Evolutionary conservation across 2,113 vertebrate genomes (phyloP), one percentile per base, ranked within the genome.

Genomic region (Potamarius usumacintae): DNA sequence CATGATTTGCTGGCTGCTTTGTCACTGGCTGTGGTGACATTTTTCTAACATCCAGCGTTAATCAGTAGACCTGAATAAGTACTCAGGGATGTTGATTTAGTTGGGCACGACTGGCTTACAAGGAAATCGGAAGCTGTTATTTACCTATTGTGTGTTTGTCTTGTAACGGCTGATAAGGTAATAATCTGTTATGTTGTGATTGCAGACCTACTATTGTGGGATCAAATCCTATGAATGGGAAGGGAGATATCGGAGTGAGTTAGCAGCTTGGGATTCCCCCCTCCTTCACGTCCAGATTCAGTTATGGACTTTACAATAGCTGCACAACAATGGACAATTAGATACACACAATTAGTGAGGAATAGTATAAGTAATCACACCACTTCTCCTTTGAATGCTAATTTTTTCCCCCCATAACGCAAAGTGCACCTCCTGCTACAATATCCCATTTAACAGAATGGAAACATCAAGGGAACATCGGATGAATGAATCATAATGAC

Each of bases 41-140:
- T 85, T 80, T 74, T 53, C 57, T 76, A 87, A 85, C 12, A 18
- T 82, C 86, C 58, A 18, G 30, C 62, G 25, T 77, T 87, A 85
- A 84, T 77, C 58, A 18, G 69, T 10, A 81, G 76, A 87, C 89
- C 85, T 89, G 88, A 83, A 87, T 83, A 83, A 83, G 25, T 82
- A 89, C 77, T 69, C 25, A 2, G 20, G 58, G 53, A 30, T 85
- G 67, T 83, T 78, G 18, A 86, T 86, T 83, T 86, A 57, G 53
- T 78, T 53, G 42, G 63, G 30, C 20, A 1, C 20, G 20, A 74
- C 83, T 65, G 85, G 22, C 77, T 81, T 71, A 81, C 77, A 55
- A 86, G 63, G 77, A 55, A 55, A 30, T 30, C 30, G 4, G 52
- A 86, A 69, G 30, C 77, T 17, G 27, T 80, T 81, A 81, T 86